phyloP scores from a whole-genome alignment of 2,113 vertebrate species.

The Hylia prasina region DNA sequence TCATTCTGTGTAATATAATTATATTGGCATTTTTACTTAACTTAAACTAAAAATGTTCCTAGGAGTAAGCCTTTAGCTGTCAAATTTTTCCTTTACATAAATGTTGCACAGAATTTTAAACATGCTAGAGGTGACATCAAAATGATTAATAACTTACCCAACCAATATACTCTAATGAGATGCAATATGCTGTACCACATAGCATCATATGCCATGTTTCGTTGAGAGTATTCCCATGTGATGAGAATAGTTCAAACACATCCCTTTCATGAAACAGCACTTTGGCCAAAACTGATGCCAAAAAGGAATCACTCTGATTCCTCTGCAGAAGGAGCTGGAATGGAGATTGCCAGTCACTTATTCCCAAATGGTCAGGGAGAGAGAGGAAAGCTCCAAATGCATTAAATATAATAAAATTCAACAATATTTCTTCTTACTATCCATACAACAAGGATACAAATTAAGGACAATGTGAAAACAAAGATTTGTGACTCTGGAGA shows the following conservation, averaged over 20 bases:
- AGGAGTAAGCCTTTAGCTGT: constrained; percentile 2
- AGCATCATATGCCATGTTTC: neutral
- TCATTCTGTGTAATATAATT: neutral
- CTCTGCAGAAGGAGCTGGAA: neutral
- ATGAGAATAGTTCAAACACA: neutral
- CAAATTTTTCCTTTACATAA: neutral
- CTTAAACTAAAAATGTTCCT: constrained; percentile 16
- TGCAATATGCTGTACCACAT: neutral
- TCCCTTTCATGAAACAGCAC: neutral
- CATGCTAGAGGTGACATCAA: constrained; percentile 15
- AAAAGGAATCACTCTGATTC: neutral
- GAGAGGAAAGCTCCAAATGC: neutral
- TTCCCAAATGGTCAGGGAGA: neutral
- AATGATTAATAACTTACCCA: constrained; percentile 50
- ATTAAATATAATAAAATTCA: neutral
- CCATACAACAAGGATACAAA: neutral
- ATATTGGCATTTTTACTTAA: constrained; percentile 23
- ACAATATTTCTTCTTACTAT: neutral
- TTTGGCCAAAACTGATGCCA: neutral
- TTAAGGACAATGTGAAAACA: neutral
- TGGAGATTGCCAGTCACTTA: neutral
- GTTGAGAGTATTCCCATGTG: neutral
- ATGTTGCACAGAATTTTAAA: neutral
- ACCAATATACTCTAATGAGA: constrained; percentile 14
- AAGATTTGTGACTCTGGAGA: neutral